Conservation (phyloP, 1,140 invertebrate species). For the Rhopalosiphum maidis region DNA sequence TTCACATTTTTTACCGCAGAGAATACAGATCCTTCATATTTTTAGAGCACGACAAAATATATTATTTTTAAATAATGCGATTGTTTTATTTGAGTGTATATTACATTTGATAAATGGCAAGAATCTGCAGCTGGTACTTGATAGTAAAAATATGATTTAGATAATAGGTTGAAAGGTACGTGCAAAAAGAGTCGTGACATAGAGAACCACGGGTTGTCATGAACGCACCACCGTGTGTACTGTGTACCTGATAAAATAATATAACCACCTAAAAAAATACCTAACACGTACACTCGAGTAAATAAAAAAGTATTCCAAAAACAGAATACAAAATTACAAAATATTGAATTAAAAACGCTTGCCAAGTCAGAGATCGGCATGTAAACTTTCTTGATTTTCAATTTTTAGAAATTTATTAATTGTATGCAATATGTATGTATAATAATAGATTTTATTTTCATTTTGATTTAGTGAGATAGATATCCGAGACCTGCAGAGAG, state of each 20-base stretch:
- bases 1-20: neutral
- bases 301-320: neutral
- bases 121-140: neutral
- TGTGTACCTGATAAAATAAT: neutral
- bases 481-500: too few species aligned
- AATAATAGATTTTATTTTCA: too few species aligned
- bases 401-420: too few species aligned
- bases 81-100: constrained; percentile 23
- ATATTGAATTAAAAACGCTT: neutral
- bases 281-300: neutral
- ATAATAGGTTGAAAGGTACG: neutral
- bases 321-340: constrained; percentile 7
- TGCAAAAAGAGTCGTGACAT: neutral
- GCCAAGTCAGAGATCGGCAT: too few species aligned
- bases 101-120: neutral
- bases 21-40: neutral
- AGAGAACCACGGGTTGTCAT: neutral
- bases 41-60: neutral
- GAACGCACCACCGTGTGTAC: neutral
- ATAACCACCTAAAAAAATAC: neutral
- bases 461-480: too few species aligned
- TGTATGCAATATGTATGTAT: too few species aligned
- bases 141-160: neutral
- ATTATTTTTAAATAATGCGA: constrained; percentile 19
- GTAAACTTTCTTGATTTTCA: too few species aligned